Percentiles rank a stretch among this genome's conserved stretches.
Evolutionary conservation across 2,797 vertebrate genomes (phyloP).

Genomic region (Cirrhinus molitorella): DNA sequence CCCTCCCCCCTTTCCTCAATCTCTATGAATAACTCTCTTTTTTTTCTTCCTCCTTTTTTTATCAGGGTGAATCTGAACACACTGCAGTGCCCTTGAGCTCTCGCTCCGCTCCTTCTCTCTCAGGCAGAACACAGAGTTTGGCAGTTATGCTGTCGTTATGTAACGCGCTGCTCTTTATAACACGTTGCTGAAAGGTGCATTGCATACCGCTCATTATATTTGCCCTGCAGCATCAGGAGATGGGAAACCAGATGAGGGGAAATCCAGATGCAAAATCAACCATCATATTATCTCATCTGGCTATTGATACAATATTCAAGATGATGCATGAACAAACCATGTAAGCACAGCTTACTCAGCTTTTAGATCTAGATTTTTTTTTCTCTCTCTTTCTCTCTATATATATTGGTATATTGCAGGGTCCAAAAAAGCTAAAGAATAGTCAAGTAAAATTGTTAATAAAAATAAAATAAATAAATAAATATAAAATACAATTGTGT

Average conservation of each 20-base stretch:
- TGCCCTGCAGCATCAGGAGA: slow-evolving; percentile 24
- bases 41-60: background rate
- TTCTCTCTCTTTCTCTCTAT: too few species aligned
- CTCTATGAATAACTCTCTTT: slow-evolving; percentile 41
- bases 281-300: background rate
- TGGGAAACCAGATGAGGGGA: slow-evolving; percentile 13
- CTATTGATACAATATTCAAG: background rate
- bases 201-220: slow-evolving; percentile 39
- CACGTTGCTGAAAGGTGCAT: slow-evolving; percentile 38
- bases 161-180: slow-evolving; percentile 46
- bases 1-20: background rate
- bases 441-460: background rate
- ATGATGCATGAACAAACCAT: background rate
- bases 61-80: slow-evolving; percentile 36
- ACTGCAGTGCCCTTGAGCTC: slow-evolving; percentile 46
- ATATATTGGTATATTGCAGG: background rate
- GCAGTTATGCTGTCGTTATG: slow-evolving; percentile 50
- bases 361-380: background rate
- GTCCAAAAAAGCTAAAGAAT: background rate
- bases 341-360: background rate
- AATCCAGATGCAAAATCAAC: slow-evolving; percentile 6
- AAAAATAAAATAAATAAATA: background rate
- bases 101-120: slow-evolving; percentile 28
- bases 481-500: too few species aligned
- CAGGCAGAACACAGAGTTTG: slow-evolving; percentile 8